Evolutionary conservation across 2,797 vertebrate species (phyloP), one percentile per base, ranked within the genome.

Genomic region (Acanthis flammea): DNA sequence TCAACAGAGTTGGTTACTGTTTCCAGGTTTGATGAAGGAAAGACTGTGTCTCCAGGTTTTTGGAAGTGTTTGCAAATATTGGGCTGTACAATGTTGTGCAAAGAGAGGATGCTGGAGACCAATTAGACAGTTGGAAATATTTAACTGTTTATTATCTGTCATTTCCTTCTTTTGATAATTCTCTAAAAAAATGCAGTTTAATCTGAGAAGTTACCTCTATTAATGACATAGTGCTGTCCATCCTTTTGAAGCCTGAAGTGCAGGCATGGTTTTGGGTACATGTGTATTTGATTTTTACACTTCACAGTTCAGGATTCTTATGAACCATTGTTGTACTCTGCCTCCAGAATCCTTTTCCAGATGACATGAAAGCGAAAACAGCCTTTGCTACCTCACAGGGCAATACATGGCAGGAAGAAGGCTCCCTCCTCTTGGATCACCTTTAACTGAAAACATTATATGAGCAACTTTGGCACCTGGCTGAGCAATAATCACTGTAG

Each of bases 401-500:
- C 58, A 74, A 53, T 25, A 12, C 6, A 2, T 2, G 45, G 53
- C 16, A 44, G 66, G 58, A 77, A 14, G 3, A 16, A 72, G 7
- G 6, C 14, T 30, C 18, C 19, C 27, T 57, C 8, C 33, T 61
- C 57, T 55, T 27, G 27, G 53, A 41, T 60, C 37, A 30, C 19
- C 22, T 89, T 85, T 1, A 0, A 1, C 54, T 57, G 37, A 65
- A 90, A 75, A 53, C 0, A 0, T 14, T 12, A 3, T 25, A 33
- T 0, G 1, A 51, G 39, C 45, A 87, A 31, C 14, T 37, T 82
- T 0, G 47, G 23, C 48, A 25, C 41, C 24, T 61, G n/a, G 24
- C 9, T 6, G 9, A 70, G 33, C 33, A 47, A 16, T 35, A 25
- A 44, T 14, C 70, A 22, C 33, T 3, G 6, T 16, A 68, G 19